Evolutionary conservation across 2,797 vertebrate species (phyloP).

Genomic region (Pangasius sanitwongsei): DNA sequence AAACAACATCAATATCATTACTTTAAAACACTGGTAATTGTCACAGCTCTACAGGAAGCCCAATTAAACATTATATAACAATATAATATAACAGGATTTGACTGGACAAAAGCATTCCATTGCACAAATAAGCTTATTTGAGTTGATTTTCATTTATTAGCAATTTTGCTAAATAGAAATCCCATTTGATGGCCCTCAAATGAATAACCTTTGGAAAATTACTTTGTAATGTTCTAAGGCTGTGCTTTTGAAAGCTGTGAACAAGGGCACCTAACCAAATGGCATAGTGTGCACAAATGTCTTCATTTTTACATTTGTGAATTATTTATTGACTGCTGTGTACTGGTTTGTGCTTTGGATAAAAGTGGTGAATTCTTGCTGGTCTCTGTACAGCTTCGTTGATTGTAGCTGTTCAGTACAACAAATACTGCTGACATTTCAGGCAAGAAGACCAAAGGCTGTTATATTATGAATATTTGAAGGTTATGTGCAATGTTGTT

Average conservation of each 20-base stretch:
- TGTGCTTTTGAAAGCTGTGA: background rate
- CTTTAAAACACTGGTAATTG: background rate
- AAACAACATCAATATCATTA: background rate
- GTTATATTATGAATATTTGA: background rate
- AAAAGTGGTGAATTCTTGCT: slow-evolving; percentile 1
- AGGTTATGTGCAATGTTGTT: background rate
- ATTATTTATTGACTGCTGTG: slow-evolving; percentile 16
- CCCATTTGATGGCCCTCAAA: background rate
- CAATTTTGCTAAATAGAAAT: background rate
- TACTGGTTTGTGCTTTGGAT: background rate
- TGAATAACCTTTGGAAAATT: background rate
- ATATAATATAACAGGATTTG: background rate
- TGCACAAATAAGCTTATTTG: background rate
- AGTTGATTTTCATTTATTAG: background rate
- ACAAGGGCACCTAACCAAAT: background rate
- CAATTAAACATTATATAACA: background rate
- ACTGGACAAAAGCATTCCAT: background rate
- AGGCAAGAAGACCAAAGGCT: slow-evolving; percentile 1
- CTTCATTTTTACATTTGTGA: slow-evolving; percentile 8
- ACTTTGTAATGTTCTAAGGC: background rate
- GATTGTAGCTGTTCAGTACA: background rate
- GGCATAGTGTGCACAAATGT: background rate
- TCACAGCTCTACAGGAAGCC: too few relatives aligned
- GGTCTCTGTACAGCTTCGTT: background rate
- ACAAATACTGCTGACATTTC: background rate